Evolutionary conservation across 1,140 invertebrate species (phyloP).

Genomic region (Odontomachus brunneus): DNA sequence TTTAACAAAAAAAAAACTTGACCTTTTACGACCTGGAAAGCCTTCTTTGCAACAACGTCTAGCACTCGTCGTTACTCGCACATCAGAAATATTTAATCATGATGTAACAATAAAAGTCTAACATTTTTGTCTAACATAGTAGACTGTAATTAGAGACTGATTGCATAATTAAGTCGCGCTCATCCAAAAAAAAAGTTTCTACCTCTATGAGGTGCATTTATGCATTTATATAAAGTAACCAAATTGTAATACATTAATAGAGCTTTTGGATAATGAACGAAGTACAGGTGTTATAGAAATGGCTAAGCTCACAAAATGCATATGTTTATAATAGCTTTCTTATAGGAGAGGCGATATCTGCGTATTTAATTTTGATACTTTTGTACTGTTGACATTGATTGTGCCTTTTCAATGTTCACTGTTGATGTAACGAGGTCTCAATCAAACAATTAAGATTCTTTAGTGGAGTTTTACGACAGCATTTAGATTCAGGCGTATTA

Average conservation of each 20-base stretch:
- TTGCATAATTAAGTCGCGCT: conserved; percentile 46
- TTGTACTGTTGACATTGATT: conserved; percentile 81
- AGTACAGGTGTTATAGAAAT: conserved; percentile 67
- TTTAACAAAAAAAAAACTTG: background rate
- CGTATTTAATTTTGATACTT: conserved; percentile 80
- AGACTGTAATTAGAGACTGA: conserved; percentile 68
- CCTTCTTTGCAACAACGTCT: conserved; percentile 11
- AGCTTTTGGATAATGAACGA: conserved; percentile 18
- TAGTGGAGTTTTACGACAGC: conserved; percentile 42
- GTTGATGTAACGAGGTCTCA: conserved; percentile 60
- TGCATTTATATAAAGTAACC: conserved; percentile 14
- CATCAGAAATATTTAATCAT: conserved; percentile 24
- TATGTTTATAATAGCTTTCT: conserved; percentile 73
- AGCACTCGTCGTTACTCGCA: background rate
- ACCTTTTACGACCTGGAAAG: conserved; percentile 14
- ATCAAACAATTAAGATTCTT: conserved; percentile 61
- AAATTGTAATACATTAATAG: conserved; percentile 52
- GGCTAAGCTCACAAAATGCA: conserved; percentile 62
- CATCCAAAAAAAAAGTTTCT: conserved; percentile 62
- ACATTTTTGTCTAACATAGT: conserved; percentile 40
- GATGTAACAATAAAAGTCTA: conserved; percentile 8
- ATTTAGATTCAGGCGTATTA: conserved; percentile 45
- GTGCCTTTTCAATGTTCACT: conserved; percentile 80
- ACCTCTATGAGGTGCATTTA: conserved; percentile 73
- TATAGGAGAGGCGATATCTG: conserved; percentile 56